These are phyloP conservation scores for Diarsia brunnea DNA, from an alignment of 2,888 invertebrate genomes.

Conservation along the genomic window DNA sequence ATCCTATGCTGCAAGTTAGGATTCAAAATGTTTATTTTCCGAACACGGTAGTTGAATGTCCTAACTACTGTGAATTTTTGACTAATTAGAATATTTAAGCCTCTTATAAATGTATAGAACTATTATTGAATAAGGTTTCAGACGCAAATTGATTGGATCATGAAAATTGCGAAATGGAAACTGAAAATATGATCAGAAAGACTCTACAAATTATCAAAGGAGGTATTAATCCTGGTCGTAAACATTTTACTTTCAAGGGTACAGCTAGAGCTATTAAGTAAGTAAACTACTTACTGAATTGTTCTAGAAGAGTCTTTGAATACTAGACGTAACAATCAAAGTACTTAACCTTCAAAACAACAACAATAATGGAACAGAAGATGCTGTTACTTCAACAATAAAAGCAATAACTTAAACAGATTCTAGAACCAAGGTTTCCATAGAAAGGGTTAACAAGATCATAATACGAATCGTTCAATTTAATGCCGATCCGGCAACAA, in stretches of 20 bases:
- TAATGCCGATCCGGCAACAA: conserved; percentile 12
- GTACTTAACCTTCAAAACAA: neutral
- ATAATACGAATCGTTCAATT: conserved; percentile 24
- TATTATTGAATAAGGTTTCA: no score
- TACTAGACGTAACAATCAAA: neutral
- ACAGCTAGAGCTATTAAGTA: neutral
- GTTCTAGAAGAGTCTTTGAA: neutral
- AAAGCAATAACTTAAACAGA: neutral
- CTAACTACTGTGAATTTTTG: no score
- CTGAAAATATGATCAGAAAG: neutral
- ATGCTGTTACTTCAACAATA: neutral
- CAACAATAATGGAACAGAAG: neutral
- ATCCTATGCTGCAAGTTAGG: neutral
- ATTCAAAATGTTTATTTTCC: neutral
- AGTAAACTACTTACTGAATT: neutral
- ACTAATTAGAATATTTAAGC: no score
- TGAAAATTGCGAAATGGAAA: neutral
- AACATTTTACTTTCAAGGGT: neutral
- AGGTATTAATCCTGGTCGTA: neutral
- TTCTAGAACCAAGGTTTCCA: neutral
- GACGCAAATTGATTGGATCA: no score
- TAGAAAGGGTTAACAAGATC: neutral
- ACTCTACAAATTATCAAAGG: neutral
- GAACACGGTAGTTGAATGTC: no score
- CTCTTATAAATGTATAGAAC: no score